Percentiles rank a stretch among this genome's conserved stretches.
Conservation (phyloP, 1,140 invertebrate genomes). For the Ooceraea biroi region DNA sequence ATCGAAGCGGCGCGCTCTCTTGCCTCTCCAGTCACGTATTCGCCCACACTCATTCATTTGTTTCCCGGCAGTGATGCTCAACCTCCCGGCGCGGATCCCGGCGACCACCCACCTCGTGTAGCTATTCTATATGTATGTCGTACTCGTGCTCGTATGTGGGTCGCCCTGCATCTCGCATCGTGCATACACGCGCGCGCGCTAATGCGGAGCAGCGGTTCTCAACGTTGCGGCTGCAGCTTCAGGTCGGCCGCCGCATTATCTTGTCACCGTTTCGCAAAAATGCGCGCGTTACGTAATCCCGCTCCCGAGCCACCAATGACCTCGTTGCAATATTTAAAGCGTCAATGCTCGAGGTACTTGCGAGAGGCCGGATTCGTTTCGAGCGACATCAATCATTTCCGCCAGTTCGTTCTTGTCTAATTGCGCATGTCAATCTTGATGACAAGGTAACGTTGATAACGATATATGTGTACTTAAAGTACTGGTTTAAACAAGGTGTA, state of each 20-base stretch:
- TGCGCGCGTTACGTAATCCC: constrained; percentile 26
- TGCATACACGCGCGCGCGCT: background rate
- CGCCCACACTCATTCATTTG: constrained; percentile 84
- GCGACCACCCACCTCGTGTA: constrained; percentile 73
- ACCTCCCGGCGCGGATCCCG: constrained; percentile 49
- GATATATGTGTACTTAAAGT: too few species aligned
- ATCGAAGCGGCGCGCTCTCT: constrained; percentile 51
- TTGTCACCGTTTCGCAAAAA: constrained; percentile 27
- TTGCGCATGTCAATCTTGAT: too few species aligned
- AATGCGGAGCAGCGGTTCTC: constrained; percentile 42
- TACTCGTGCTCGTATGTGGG: constrained; percentile 20
- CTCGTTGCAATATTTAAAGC: background rate
- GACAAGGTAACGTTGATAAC: too few species aligned
- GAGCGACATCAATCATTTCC: background rate
- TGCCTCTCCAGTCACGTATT: constrained; percentile 81
- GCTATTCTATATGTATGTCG: constrained; percentile 44
- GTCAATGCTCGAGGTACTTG: background rate
- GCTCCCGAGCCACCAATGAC: constrained; percentile 1
- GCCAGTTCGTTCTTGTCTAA: background rate
- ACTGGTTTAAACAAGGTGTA: too few species aligned
- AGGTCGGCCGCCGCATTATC: constrained; percentile 5
- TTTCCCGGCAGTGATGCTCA: constrained; percentile 80
- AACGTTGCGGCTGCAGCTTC: constrained; percentile 4
- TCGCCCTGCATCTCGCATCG: constrained; percentile 18
- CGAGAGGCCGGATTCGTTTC: constrained; percentile 19